Conservation (phyloP, 2,113 vertebrate species). For the Callorhinus ursinus region DNA sequence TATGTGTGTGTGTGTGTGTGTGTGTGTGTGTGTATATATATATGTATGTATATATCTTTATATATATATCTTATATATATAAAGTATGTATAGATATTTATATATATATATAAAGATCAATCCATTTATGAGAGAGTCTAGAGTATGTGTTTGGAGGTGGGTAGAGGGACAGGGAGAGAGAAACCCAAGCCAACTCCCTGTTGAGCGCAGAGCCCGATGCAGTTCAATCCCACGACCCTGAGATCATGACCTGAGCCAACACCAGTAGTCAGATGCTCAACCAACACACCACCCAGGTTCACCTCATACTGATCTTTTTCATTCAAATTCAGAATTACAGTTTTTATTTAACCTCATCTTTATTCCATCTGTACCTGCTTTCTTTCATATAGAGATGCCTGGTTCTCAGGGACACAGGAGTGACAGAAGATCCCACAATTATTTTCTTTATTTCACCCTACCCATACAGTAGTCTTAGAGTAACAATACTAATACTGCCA, state of each 20-base stretch:
- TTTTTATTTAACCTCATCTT: neutral
- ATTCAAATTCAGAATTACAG: neutral
- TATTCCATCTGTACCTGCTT: neutral
- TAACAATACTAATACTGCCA: neutral
- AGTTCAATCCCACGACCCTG: neutral
- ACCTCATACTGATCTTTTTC: neutral
- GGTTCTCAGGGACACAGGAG: neutral
- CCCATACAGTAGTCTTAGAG: neutral
- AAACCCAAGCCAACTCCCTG: neutral
- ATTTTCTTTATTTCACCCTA: neutral
- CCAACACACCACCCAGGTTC: neutral
- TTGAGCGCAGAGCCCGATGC: neutral
- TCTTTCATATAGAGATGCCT: neutral
- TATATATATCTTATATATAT: too few relatives aligned
- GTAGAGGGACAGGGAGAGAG: neutral
- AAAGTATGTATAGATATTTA: fast-evolving
- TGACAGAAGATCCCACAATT: neutral
- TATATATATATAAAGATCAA: too few relatives aligned
- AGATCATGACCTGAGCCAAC: neutral
- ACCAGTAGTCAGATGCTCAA: neutral
- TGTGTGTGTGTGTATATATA: too few relatives aligned
- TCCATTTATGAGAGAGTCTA: too few relatives aligned
- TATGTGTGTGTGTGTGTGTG: neutral
- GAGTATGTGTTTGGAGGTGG: too few relatives aligned
- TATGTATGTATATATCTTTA: too few relatives aligned